These are phyloP conservation scores for Cryptomyrus ogoouensis DNA, from an alignment of 2,113 vertebrate species.

Conservation along the genomic window DNA sequence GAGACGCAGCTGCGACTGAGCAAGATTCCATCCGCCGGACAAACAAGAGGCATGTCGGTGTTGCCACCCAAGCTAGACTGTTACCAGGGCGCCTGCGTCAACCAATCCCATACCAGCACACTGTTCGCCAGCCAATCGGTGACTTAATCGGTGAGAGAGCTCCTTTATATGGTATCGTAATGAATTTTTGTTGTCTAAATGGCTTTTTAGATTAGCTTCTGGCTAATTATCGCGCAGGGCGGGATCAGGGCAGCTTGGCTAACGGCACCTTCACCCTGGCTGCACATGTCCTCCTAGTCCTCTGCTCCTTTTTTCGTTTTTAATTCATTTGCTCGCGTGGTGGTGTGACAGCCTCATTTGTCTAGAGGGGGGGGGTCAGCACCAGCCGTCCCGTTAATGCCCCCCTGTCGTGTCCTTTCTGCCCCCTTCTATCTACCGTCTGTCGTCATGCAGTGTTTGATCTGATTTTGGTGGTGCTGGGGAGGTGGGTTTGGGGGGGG, in stretches of 20 bases:
- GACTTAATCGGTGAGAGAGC: constrained; percentile 79
- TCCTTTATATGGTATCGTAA: constrained; percentile 84
- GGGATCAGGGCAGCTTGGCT: constrained; percentile 68
- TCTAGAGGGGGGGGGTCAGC: background rate
- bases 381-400: background rate
- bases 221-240: constrained; percentile 68
- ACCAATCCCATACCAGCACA: constrained; percentile 70
- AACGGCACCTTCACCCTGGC: constrained; percentile 32
- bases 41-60: constrained; percentile 61
- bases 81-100: constrained; percentile 73
- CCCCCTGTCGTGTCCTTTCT: background rate
- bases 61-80: constrained; percentile 72
- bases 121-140: constrained; percentile 73
- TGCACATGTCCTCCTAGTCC: background rate
- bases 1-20: constrained; percentile 86
- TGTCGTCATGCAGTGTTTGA: background rate
- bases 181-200: constrained; percentile 79
- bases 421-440: background rate
- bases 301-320: background rate
- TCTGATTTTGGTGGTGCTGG: background rate
- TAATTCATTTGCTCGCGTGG: background rate
- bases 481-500: background rate
- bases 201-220: constrained; percentile 62
- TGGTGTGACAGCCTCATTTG: background rate
- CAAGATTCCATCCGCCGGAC: constrained; percentile 82